phyloP scores from a whole-genome alignment of 1,140 invertebrate genomes.

The Leptoteleia sp. region DNA sequence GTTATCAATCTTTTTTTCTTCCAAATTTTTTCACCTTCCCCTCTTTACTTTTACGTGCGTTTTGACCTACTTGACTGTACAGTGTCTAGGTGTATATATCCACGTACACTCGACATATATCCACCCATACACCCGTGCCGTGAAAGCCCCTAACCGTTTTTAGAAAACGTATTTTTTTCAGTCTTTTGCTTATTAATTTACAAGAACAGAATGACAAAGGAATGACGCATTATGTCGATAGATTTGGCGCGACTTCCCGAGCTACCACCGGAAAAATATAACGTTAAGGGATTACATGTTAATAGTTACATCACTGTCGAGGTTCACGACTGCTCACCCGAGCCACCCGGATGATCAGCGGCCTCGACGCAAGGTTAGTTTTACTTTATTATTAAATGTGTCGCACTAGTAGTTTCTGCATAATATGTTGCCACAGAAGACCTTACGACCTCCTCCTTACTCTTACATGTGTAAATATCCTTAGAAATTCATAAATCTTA shows the following conservation, averaged over 20 bases:
- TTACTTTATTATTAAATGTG: slow-evolving; percentile 74
- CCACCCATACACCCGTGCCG: background rate
- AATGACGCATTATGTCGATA: slow-evolving; percentile 11
- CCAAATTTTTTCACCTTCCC: background rate
- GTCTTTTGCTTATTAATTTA: slow-evolving; percentile 55
- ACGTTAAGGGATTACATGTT: slow-evolving; percentile 79
- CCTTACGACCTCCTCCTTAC: slow-evolving; percentile 68
- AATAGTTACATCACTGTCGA: slow-evolving; percentile 80
- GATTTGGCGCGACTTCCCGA: slow-evolving; percentile 54
- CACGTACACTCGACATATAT: slow-evolving; percentile 7
- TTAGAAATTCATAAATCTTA: slow-evolving; percentile 79
- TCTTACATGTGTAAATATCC: slow-evolving; percentile 77
- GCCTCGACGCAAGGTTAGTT: slow-evolving; percentile 76
- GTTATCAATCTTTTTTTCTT: slow-evolving; percentile 5
- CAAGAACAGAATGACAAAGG: slow-evolving; percentile 37
- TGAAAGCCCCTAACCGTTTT: slow-evolving; percentile 5
- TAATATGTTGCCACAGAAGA: slow-evolving; percentile 77
- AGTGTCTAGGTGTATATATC: slow-evolving; percentile 8
- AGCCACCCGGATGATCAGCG: slow-evolving; percentile 59
- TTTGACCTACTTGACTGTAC: slow-evolving; percentile 26
- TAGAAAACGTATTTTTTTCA: slow-evolving; percentile 45
- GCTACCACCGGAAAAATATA: slow-evolving; percentile 80
- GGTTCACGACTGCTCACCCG: slow-evolving; percentile 59
- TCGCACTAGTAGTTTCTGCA: slow-evolving; percentile 76
- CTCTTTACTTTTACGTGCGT: slow-evolving; percentile 6